phyloP scores from a whole-genome alignment of 2,113 vertebrate genomes.

The Microtus pennsylvanicus region DNA sequence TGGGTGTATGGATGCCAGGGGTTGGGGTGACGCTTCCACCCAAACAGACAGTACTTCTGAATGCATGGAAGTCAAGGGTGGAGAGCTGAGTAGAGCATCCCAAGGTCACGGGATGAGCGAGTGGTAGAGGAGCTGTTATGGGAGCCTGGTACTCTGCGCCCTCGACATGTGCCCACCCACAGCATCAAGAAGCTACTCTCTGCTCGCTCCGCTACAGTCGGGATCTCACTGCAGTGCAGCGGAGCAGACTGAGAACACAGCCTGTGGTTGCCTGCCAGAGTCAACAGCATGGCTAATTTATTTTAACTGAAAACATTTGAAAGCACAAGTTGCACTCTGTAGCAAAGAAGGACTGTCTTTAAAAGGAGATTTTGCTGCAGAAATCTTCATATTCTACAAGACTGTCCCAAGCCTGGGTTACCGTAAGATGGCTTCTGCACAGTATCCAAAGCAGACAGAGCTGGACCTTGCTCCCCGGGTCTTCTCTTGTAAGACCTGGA shows the following conservation, averaged over 20 bases:
- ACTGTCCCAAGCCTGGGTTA: background rate
- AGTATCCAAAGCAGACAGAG: background rate
- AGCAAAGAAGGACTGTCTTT: slow-evolving; percentile 66
- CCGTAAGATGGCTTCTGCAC: background rate
- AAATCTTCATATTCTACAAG: slow-evolving; percentile 72
- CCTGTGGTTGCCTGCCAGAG: background rate
- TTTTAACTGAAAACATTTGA: slow-evolving; percentile 24
- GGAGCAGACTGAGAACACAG: background rate
- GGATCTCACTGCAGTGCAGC: background rate
- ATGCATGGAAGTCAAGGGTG: background rate
- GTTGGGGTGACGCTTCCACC: no score
- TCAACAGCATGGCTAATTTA: slow-evolving; percentile 21
- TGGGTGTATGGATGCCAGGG: no score
- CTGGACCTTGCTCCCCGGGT: background rate
- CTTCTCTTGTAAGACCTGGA: background rate
- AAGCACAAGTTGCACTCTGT: slow-evolving; percentile 37
- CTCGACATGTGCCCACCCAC: background rate
- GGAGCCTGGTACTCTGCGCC: background rate
- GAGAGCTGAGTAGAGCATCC: background rate
- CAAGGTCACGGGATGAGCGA: background rate
- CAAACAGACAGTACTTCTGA: background rate
- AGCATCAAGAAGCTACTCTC: background rate
- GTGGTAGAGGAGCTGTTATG: background rate
- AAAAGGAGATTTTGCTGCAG: slow-evolving; percentile 75
- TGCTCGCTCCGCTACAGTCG: background rate